Evolutionary conservation across 2,888 invertebrate species (phyloP).

Genomic region (Antitype chi): DNA sequence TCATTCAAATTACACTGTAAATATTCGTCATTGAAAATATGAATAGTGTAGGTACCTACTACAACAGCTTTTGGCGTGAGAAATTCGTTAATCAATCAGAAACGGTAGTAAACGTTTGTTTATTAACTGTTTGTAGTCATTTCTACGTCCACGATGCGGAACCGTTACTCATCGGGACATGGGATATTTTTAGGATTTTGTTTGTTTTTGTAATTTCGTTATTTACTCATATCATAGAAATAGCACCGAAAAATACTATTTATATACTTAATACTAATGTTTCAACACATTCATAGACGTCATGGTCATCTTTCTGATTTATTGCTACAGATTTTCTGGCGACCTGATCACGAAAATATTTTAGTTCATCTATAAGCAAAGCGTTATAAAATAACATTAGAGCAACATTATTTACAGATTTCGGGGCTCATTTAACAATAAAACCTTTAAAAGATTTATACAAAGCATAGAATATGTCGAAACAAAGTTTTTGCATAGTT

Average conservation of each 20-base stretch:
- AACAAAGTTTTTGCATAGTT: slow-evolving; percentile 59
- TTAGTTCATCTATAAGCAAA: slow-evolving; percentile 26
- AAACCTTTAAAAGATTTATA: slow-evolving; percentile 35
- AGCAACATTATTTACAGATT: slow-evolving; percentile 18
- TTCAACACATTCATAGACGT: slow-evolving; percentile 25
- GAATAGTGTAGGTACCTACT: slow-evolving; percentile 13
- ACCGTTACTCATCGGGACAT: slow-evolving; percentile 33
- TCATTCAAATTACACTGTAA: neutral
- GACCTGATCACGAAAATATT: slow-evolving; percentile 25
- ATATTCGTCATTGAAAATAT: slow-evolving; percentile 10
- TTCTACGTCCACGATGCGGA: slow-evolving; percentile 23
- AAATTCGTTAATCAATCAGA: slow-evolving; percentile 44
- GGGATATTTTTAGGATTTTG: slow-evolving; percentile 35
- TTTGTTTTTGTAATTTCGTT: slow-evolving; percentile 11
- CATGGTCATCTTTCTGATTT: slow-evolving; percentile 22
- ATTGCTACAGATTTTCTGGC: slow-evolving; percentile 21
- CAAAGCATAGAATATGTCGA: slow-evolving; percentile 48
- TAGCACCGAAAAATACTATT: slow-evolving; percentile 17
- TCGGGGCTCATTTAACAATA: slow-evolving; percentile 5
- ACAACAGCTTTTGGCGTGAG: slow-evolving; percentile 11
- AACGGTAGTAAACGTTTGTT: slow-evolving; percentile 40
- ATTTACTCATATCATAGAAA: slow-evolving; percentile 19
- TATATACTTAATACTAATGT: slow-evolving; percentile 4
- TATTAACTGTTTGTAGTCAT: slow-evolving; percentile 36
- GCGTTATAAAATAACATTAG: neutral